Evolutionary conservation across 2,113 vertebrate species (phyloP), one percentile per base, ranked within the genome.

Genomic region (Archilochus colubris): DNA sequence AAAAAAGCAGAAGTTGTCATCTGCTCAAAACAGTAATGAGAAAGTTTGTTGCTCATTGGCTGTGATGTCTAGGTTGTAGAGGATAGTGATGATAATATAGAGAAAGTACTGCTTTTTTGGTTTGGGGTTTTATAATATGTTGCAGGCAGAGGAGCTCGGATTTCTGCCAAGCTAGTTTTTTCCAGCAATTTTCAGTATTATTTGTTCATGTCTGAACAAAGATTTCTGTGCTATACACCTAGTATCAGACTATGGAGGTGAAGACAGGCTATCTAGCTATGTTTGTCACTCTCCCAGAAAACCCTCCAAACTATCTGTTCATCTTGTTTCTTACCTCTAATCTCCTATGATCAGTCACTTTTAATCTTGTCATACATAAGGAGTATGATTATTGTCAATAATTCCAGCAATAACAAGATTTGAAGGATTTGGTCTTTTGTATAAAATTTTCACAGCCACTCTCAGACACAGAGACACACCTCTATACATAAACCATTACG

Each of bases 1-100:
- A 30, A 23, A 59, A 31, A 79, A 55, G 12, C 46, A 18, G 38
- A 19, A 86, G 48, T 95, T 94, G 61, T 95, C 25, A 83, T 91
- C 64, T 54, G 63, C 64, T 88, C 82, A 88, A 94, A 93, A 74
- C 19, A 79, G 25, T 53, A 62, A 77, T 70, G 81, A 44, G 50
- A 69, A 83, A 85, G 14, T 86, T 81, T 86, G 11, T 51, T 68
- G 72, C 21, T 44, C 23, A 7, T 82, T 91, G 86, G 50, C 38
- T 82, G 20, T 81, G 36, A 54, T 55, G 27, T 83, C 83, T 77
- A 59, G 16, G n/a, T 82, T 92, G 59, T 91, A 24, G n/a, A 92
- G 50, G 27, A 28, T 31, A 73, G 16, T 77, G 64, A 62, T 69
- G 23, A 21, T 66, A 88, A 84, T 44, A n/a, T 3, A 40, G 67